Evolutionary conservation across 1,140 invertebrate species (phyloP).

Genomic region (Anoplophora glabripennis): DNA sequence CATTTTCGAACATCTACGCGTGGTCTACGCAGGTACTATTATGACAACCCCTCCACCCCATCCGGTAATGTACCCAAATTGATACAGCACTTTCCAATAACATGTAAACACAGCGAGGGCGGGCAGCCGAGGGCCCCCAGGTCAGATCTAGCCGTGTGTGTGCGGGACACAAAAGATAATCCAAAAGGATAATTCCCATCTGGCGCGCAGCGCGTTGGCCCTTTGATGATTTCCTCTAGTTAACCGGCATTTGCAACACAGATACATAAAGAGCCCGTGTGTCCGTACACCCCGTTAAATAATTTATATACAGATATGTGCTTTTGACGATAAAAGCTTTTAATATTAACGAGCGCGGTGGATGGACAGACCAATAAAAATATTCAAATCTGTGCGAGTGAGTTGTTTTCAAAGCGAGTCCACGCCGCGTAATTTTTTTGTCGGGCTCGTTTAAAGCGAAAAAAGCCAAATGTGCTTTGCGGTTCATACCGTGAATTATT

Average conservation of each 20-base stretch:
- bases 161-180: slow-evolving; percentile 16
- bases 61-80: slow-evolving; percentile 22
- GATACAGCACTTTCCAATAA: slow-evolving; percentile 23
- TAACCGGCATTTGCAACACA: slow-evolving; percentile 22
- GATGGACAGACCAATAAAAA: neutral
- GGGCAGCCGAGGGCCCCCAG: slow-evolving; percentile 1
- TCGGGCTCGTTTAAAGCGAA: too few species aligned
- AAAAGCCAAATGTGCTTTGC: too few species aligned
- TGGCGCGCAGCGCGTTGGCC: slow-evolving; percentile 17
- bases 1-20: too few species aligned
- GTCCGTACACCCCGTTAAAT: slow-evolving; percentile 23
- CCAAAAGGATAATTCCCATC: slow-evolving; percentile 22
- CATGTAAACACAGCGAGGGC: slow-evolving; percentile 21
- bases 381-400: too few species aligned
- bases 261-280: slow-evolving; percentile 22
- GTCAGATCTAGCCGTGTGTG: slow-evolving; percentile 23
- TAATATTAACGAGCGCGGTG: slow-evolving; percentile 9
- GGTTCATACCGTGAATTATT: too few species aligned
- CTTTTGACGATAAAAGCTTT: slow-evolving; percentile 21
- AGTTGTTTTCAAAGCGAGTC: too few species aligned
- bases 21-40: too few species aligned
- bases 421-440: too few species aligned
- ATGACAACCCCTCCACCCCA: neutral
- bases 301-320: slow-evolving; percentile 11
- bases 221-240: slow-evolving; percentile 26